Conservation (phyloP, 2,797 vertebrate species). For the Myripristis jacobus region DNA sequence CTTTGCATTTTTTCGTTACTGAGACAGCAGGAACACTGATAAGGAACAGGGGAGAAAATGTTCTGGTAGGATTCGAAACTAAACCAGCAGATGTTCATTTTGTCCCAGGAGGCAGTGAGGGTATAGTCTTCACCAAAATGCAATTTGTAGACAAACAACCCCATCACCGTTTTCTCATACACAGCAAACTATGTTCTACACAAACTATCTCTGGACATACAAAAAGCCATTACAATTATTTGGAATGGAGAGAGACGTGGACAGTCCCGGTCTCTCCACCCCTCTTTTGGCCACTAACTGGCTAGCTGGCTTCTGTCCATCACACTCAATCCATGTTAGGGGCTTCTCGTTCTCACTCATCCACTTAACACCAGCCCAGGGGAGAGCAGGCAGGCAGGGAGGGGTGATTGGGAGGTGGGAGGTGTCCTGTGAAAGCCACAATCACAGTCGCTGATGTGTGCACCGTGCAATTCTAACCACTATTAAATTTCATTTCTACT, state of each 20-base stretch:
- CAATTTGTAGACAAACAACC: too few species aligned
- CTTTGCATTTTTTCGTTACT: too few species aligned
- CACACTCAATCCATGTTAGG: slow-evolving; percentile 17
- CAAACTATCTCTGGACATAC: neutral
- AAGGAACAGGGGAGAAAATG: too few species aligned
- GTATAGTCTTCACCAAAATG: neutral
- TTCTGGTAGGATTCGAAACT: too few species aligned
- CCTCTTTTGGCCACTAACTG: slow-evolving; percentile 18
- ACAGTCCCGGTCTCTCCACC: neutral
- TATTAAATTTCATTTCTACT: slow-evolving; percentile 6
- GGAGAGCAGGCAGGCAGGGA: too few species aligned
- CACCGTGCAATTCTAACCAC: neutral
- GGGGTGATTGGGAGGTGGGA: too few species aligned
- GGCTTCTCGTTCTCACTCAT: slow-evolving; percentile 26
- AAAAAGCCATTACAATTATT: neutral
- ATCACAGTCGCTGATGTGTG: slow-evolving; percentile 25
- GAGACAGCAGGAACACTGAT: too few species aligned
- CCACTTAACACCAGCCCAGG: slow-evolving; percentile 7
- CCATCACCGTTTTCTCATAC: too few species aligned
- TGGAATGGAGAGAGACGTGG: neutral
- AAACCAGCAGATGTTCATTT: too few species aligned
- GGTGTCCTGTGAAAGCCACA: slow-evolving; percentile 20
- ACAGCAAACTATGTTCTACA: too few species aligned
- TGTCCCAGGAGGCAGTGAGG: too few species aligned
- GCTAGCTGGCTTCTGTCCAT: neutral